Conservation (phyloP, 2,888 invertebrate genomes). For the Gymnoscelis rufifasciata region DNA sequence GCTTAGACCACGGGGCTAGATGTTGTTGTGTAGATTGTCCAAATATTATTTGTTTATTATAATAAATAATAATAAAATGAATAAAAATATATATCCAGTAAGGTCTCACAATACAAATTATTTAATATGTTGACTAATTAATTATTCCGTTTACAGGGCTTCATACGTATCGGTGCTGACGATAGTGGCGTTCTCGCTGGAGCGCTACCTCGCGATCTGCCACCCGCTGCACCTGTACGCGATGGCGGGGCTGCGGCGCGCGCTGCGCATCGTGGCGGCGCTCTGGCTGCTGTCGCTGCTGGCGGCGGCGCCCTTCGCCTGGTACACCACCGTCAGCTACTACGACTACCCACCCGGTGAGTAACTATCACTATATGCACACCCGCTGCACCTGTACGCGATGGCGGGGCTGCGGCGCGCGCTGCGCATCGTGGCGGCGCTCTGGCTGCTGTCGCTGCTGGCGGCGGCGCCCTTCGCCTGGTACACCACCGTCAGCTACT, state of each 20-base stretch:
- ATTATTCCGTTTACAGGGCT: conserved; percentile 79
- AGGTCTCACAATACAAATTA: too few species aligned
- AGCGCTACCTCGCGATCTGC: conserved; percentile 94
- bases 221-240: conserved; percentile 90
- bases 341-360: conserved; percentile 81
- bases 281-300: conserved; percentile 88
- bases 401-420: too few species aligned
- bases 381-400: background rate
- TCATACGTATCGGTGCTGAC: conserved; percentile 94
- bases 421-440: too few species aligned
- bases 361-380: background rate
- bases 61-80: too few species aligned
- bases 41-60: too few species aligned
- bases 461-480: background rate
- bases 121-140: too few species aligned
- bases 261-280: conserved; percentile 86
- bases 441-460: background rate
- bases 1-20: too few species aligned
- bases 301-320: conserved; percentile 87
- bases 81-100: too few species aligned
- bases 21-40: too few species aligned
- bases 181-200: conserved; percentile 94
- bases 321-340: conserved; percentile 86
- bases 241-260: conserved; percentile 90
- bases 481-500: background rate